These are phyloP conservation scores for Anaspis maculata DNA, from an alignment of 2,888 invertebrate species.

Conservation along the genomic window DNA sequence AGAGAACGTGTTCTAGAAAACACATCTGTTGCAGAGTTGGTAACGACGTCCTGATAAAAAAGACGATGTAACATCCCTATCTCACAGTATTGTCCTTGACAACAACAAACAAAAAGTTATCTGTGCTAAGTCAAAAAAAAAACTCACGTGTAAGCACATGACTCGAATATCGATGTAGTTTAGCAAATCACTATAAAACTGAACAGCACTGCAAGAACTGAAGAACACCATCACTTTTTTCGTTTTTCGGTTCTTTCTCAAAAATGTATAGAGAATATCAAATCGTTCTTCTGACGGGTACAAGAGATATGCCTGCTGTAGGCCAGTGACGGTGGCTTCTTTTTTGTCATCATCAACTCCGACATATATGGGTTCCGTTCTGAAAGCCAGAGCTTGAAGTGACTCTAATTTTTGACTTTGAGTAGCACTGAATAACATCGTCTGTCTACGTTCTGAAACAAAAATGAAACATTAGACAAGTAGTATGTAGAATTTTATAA, in stretches of 20 bases:
- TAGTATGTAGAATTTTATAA: not conserved
- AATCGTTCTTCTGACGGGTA: slow-evolving; percentile 93
- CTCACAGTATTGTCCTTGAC: too few relatives aligned
- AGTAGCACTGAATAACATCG: slow-evolving; percentile 97
- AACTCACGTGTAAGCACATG: slow-evolving; percentile 89
- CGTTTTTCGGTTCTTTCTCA: slow-evolving; percentile 82
- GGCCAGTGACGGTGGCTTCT: slow-evolving; percentile 72
- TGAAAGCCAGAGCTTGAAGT: slow-evolving; percentile 78
- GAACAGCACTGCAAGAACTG: slow-evolving; percentile 95
- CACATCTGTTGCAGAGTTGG: too few relatives aligned
- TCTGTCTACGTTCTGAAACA: slow-evolving; percentile 74
- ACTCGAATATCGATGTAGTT: slow-evolving; percentile 97
- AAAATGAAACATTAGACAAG: slow-evolving; percentile 63
- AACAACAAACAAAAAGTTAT: too few relatives aligned
- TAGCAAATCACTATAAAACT: slow-evolving; percentile 89
- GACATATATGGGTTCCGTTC: slow-evolving; percentile 88
- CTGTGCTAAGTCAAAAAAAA: too few relatives aligned
- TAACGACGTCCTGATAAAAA: too few relatives aligned
- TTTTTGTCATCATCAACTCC: slow-evolving; percentile 87
- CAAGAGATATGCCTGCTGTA: slow-evolving; percentile 88
- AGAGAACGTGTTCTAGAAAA: too few relatives aligned
- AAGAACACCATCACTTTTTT: slow-evolving; percentile 98
- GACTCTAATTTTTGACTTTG: slow-evolving; percentile 88
- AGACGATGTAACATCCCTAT: too few relatives aligned
- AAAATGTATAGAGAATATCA: slow-evolving; percentile 91